Base-by-base conservation (phyloP, 92 coral and sea anemone species). In the Paramuricea clavata region DNA sequence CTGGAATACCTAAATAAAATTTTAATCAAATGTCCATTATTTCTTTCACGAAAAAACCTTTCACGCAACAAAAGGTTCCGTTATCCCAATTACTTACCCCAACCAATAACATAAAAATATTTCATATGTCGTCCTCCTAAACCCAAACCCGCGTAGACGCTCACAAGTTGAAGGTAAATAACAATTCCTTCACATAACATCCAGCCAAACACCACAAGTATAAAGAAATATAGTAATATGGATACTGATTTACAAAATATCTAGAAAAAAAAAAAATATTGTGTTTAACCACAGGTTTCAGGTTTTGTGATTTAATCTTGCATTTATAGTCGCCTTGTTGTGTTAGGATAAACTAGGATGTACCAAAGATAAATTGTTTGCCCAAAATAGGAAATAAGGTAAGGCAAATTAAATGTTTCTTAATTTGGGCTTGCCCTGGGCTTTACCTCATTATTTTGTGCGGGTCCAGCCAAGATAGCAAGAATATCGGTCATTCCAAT, bases 61-160 rank as follows among this genome's bases (percentile, higher is more conserved):
- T 39, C 44, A 4, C 10, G 4, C 44, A 39, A 39, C 44, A 39
- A 4, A 39, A 39, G 4, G 10, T 4, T 10, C 10, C 5, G 4
- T 39, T 1, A 47, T 47, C n/a, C n/a, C n/a, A n/a, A 47, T 47
- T 47, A 25, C 83, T 84, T 54, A 89, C 92, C 92, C 88, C 89
- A 89, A 57, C 92, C 92, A 25, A 89, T 65, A 17, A 32, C 27
- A 25, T 33, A 89, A 69, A 89, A 89, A 6, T 65, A 56, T n/a
- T 65, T 74, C 23, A 89, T 31, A 60, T 89, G 86, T 70, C 74
- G 78, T 69, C 89, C 82, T 27, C 89, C 89, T 26, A 87, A 70
- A 4, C 89, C 89, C 56, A 87, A 69, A 0, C 89, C 86, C 34
- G 81, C 77, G 75, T 76, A 83, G 16, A 83, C 86, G n/a, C 68